Evolutionary conservation across 2,888 invertebrate genomes (phyloP).

Genomic region (Platycheirus rosarum): DNA sequence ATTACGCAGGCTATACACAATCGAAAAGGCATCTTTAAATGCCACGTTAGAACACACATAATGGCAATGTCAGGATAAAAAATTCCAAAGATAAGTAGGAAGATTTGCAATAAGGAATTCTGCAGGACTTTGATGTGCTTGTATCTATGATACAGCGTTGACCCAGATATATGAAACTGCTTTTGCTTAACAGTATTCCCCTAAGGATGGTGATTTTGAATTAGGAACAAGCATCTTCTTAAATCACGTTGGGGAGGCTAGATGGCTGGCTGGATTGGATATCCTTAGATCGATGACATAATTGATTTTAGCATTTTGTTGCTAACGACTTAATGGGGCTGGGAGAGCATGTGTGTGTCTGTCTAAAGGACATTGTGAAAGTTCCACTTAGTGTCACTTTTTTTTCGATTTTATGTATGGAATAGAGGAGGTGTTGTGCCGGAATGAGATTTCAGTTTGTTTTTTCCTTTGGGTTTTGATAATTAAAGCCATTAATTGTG

Average conservation of each 20-base stretch:
- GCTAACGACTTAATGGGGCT: constrained; percentile 38
- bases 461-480: constrained; percentile 34
- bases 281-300: constrained; percentile 52
- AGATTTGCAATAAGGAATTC: constrained; percentile 47
- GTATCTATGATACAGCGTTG: constrained; percentile 35
- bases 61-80: constrained; percentile 56
- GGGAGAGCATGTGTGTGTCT: constrained; percentile 16
- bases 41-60: constrained; percentile 22
- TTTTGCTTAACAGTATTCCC: constrained; percentile 16
- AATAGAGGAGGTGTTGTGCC: constrained; percentile 11
- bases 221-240: constrained; percentile 46
- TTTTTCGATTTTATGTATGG: not conserved
- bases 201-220: constrained; percentile 55
- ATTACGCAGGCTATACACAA: constrained; percentile 12
- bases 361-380: constrained; percentile 19
- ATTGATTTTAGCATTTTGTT: constrained; percentile 59
- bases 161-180: constrained; percentile 33
- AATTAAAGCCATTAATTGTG: constrained; percentile 47
- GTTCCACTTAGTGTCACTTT: constrained; percentile 18
- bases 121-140: constrained; percentile 20
- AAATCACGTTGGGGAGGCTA: constrained; percentile 25
- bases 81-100: constrained; percentile 45
- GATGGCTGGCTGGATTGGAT: too few relatives aligned
- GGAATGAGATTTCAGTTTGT: constrained; percentile 24
- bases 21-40: constrained; percentile 32